Percentiles rank a stretch among this genome's conserved stretches.
phyloP scores from a whole-genome alignment of 2,888 invertebrate genomes.

The Eutolmus rufibarbis region DNA sequence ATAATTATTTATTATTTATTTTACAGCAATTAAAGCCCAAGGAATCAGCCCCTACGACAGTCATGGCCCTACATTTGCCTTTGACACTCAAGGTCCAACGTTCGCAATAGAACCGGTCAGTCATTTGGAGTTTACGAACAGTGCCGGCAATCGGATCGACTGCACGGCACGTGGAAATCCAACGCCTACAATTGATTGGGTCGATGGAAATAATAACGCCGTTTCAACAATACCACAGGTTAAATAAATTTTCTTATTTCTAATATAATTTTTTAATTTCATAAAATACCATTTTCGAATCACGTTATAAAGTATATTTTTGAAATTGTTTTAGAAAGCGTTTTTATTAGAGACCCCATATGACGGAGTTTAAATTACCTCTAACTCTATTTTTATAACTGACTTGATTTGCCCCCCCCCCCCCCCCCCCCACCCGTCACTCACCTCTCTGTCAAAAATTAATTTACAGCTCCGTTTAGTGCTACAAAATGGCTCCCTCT shows the following conservation, averaged over 20 bases:
- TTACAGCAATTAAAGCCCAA: neutral
- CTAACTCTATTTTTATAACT: too few relatives aligned
- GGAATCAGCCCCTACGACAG: neutral
- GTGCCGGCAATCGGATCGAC: slow-evolving; percentile 65
- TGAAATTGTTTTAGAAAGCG: neutral
- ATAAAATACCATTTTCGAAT: too few relatives aligned
- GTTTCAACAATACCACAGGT: slow-evolving; percentile 65
- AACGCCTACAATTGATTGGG: slow-evolving; percentile 66
- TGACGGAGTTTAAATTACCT: neutral
- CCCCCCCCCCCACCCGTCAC: neutral
- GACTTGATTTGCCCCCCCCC: too few relatives aligned
- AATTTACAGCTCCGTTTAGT: slow-evolving; percentile 63
- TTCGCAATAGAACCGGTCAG: slow-evolving; percentile 66
- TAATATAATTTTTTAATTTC: too few relatives aligned
- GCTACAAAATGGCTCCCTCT: slow-evolving; percentile 66
- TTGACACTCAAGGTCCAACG: slow-evolving; percentile 67
- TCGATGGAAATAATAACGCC: slow-evolving; percentile 65
- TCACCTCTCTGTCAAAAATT: neutral
- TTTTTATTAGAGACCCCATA: neutral
- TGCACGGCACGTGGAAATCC: slow-evolving; percentile 67
- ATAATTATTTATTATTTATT: neutral
- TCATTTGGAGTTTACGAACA: slow-evolving; percentile 67
- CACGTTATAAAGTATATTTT: neutral
- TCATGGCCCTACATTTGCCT: slow-evolving; percentile 51
- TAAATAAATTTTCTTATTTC: neutral